phyloP scores from a whole-genome alignment of 2,113 vertebrate species.

The Dromiciops gliroides region DNA sequence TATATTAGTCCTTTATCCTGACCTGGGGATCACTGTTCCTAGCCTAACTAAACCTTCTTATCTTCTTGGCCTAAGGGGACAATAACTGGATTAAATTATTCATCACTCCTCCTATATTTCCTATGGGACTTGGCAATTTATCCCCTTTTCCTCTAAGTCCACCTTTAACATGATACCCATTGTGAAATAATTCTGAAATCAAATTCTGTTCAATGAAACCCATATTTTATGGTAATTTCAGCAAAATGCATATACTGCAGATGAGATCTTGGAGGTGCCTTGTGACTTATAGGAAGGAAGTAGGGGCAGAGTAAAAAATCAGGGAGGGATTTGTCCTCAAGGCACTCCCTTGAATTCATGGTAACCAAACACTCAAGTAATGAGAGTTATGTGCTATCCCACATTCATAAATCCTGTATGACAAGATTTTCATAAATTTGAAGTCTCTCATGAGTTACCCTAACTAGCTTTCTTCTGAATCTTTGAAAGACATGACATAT shows the following conservation, averaged over 20 bases:
- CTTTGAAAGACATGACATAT: neutral
- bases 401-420: neutral
- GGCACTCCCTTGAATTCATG: neutral
- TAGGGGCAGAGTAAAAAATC: neutral
- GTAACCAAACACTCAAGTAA: neutral
- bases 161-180: fast-evolving
- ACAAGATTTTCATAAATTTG: neutral
- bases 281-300: fast-evolving
- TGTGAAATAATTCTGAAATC: neutral
- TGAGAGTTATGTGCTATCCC: neutral
- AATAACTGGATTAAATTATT: neutral
- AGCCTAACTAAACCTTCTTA: neutral
- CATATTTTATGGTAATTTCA: fast-evolving
- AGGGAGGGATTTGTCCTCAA: neutral
- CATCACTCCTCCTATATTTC: neutral
- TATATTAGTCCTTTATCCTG: fast-evolving
- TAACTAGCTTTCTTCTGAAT: neutral
- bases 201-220: too few relatives aligned
- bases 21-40: fast-evolving
- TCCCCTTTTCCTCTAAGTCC: neutral
- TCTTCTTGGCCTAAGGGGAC: neutral
- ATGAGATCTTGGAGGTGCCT: fast-evolving
- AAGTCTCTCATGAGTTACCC: neutral
- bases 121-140: neutral
- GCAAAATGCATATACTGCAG: fast-evolving